phyloP scores from a whole-genome alignment of 1,140 invertebrate genomes.

The Tenebrio molitor region DNA sequence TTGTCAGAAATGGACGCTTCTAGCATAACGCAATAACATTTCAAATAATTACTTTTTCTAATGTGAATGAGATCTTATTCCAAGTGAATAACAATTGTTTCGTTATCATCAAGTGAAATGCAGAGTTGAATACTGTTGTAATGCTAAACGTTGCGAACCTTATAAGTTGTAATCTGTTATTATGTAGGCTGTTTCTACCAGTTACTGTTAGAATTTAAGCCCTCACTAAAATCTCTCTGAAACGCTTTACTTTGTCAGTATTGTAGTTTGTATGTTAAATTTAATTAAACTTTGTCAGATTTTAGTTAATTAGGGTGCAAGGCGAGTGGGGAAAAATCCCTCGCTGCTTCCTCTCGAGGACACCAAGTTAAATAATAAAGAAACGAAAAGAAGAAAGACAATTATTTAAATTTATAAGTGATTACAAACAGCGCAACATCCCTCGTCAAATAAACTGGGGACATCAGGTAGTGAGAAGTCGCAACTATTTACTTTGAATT shows the following conservation, averaged over 20 bases:
- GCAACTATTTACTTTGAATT: constrained; percentile 33
- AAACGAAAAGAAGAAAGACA: neutral
- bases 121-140: too few relatives aligned
- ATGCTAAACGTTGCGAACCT: neutral
- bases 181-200: neutral
- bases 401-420: constrained; percentile 12
- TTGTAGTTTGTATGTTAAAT: constrained; percentile 37
- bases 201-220: constrained; percentile 3
- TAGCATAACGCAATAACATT: too few relatives aligned
- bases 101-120: too few relatives aligned
- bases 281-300: constrained; percentile 38
- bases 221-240: constrained; percentile 1
- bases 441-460: neutral
- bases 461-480: constrained; percentile 17
- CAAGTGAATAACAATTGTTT: too few relatives aligned
- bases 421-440: neutral
- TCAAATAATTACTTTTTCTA: too few relatives aligned
- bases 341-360: neutral
- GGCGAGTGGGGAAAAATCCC: neutral
- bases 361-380: neutral
- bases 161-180: constrained; percentile 1
- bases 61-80: too few relatives aligned
- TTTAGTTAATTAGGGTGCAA: constrained; percentile 17
- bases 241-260: constrained; percentile 23
- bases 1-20: too few relatives aligned